Evolutionary conservation across 2,888 invertebrate genomes (phyloP).

Genomic region (Melanostoma scalare): DNA sequence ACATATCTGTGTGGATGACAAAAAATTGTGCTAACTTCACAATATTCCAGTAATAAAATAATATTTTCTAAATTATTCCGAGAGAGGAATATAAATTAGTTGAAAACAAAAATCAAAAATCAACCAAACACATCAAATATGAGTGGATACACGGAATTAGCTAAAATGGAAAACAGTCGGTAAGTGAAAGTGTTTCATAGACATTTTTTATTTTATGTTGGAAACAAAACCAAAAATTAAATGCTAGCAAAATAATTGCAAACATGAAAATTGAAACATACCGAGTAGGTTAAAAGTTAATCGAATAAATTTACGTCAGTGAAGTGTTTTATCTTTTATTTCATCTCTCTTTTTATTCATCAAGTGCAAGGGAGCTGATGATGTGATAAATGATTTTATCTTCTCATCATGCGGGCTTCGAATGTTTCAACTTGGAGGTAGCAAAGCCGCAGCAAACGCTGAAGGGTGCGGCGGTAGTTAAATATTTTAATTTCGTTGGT

Average conservation of each 20-base stretch:
- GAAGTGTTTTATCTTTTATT: neutral
- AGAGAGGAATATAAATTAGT: conserved; percentile 12
- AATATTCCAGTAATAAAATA: neutral
- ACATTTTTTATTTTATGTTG: neutral
- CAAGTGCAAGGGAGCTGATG: conserved; percentile 12
- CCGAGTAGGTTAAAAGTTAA: neutral
- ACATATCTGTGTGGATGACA: neutral
- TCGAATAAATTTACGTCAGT: neutral
- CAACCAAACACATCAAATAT: conserved; percentile 44
- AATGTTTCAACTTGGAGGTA: too few species aligned
- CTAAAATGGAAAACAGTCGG: conserved; percentile 71
- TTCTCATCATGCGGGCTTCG: neutral
- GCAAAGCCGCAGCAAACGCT: neutral
- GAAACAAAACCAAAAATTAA: too few species aligned
- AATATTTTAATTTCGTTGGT: conserved; percentile 30
- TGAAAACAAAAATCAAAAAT: conserved; percentile 8
- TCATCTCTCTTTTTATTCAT: conserved; percentile 7
- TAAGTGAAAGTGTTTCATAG: conserved; percentile 59
- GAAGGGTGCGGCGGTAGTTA: neutral
- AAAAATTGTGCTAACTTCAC: conserved; percentile 38
- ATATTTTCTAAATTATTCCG: conserved; percentile 20
- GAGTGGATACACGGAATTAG: conserved; percentile 68
- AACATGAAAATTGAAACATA: neutral
- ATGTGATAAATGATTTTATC: conserved; percentile 29
- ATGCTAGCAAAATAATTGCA: neutral